Base-by-base conservation (phyloP, 2,888 invertebrate genomes). In the Nemurella pictetii region DNA sequence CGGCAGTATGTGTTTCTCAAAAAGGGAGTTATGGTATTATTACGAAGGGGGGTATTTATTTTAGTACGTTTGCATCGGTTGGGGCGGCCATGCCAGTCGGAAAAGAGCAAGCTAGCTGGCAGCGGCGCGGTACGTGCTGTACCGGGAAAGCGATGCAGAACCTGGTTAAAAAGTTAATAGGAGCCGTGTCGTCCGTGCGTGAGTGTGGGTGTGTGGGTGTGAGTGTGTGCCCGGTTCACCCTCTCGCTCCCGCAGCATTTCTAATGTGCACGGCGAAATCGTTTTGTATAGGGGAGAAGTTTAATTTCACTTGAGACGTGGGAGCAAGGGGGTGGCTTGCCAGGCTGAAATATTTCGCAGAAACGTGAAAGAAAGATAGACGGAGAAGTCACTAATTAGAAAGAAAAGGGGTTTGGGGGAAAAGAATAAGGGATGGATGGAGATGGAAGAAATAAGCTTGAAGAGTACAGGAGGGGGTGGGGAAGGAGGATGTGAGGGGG, bases 281-380 rank as follows among this genome's bases (percentile, higher is more conserved):
- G 87, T 88, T 88, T 87, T 87, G 87, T 86, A 87, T 86, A 86
- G 87, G 87, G 84, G 87, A 87, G 87, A 88, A 88, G 87, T 88
- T 88, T 88, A 88, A 88, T 88, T 88, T 88, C 87, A 87, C 88
- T 88, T 87, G 88, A 88, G 88, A 88, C 87, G 87, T 84, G 86
- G 84, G 84, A 72, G 85, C 74, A 4, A 28, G 35, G 75, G 85
- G 74, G n/a, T 35, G 26, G 85, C 80, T 84, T 73, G 83, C n/a
- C 74, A 85, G 84, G 72, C 72, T 82, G 82, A 82, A 82, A 82
- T 82, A 82, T 82, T 82, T 82, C 73, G 82, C 55, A 82, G 82
- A 82, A 82, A 80, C 84, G 81, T 80, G 80, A 80, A 84, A 84
- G 84, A 84, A 84, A 84, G 73, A 73, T 72, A 85, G 86, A 86